Evolutionary conservation across 2,113 vertebrate species (phyloP), one percentile per base, ranked within the genome.

Genomic region (Scalopus aquaticus): DNA sequence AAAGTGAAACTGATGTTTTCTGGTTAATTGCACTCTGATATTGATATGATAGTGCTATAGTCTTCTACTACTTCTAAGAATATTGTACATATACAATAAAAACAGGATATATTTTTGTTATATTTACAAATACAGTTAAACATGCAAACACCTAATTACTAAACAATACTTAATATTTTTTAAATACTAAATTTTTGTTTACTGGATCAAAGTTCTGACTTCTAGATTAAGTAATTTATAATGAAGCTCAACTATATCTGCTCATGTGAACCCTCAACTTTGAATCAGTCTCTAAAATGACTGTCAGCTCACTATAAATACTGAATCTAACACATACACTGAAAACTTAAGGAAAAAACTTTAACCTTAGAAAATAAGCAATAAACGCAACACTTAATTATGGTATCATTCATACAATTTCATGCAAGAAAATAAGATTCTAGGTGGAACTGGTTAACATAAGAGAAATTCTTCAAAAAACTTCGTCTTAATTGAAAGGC

Each of bases 81-180:
- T 69, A 80, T 3, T 85, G 37, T 42, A 85, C 7, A 82, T 19
- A 94, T 9, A 9, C 0, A 82, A 26, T 78, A 46, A 51, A 95
- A 60, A 83, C 15, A 35, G 20, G 54, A 76, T 88, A 32, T 42
- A 76, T 67, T 82, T 93, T 58, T 90, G 26, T 73, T 81, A 16
- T 11, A 42, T 37, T 90, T 91, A 78, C 79, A 35, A 95, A 79
- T 58, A 72, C 2, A 73, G 32, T 82, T 73, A 88, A 74, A 49
- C 42, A 85, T 3, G 4, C 2, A 93, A 88, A 77, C 0, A 49
- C 58, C 62, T 83, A 91, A 86, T 69, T 90, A 86, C 28, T 74
- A 93, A 88, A 91, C 17, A 93, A 64, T 20, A 93, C 46, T 87
- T 94, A 62, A 85, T n/a, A 92, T 17, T 80, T n/a, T 86, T 51